A percentile compares a stretch with the other conserved stretches of the same genome.
Evolutionary conservation across 1,140 invertebrate genomes (phyloP).

Genomic region (Phortica variegata): DNA sequence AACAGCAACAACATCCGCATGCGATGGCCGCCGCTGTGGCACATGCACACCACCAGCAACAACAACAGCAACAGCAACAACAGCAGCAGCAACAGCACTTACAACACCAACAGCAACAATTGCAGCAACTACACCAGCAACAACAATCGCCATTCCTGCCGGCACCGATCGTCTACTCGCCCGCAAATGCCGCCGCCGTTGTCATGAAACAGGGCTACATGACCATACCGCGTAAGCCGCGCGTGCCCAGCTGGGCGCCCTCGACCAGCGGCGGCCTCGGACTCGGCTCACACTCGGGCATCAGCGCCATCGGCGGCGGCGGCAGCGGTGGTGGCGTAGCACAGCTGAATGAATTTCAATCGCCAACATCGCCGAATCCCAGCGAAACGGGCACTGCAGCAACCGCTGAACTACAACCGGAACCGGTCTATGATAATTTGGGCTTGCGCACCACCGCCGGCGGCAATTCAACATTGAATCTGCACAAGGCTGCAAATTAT

Average conservation of each 20-base stretch:
- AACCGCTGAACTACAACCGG: slow-evolving; percentile 60
- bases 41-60: slow-evolving; percentile 40
- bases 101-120: slow-evolving; percentile 13
- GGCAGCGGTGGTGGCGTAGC: slow-evolving; percentile 11
- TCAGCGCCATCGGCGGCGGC: slow-evolving; percentile 54
- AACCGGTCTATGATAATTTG: slow-evolving; percentile 82
- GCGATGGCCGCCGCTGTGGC: slow-evolving; percentile 57
- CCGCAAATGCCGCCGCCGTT: slow-evolving; percentile 52
- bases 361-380: slow-evolving; percentile 58
- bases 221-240: slow-evolving; percentile 78
- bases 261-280: too few relatives aligned
- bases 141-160: slow-evolving; percentile 66
- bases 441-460: slow-evolving; percentile 81
- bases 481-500: slow-evolving; percentile 67
- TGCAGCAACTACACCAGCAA: slow-evolving; percentile 31
- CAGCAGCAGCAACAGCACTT: slow-evolving; percentile 59
- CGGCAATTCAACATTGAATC: slow-evolving; percentile 75
- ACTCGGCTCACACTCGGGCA: too few relatives aligned
- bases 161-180: slow-evolving; percentile 59
- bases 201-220: slow-evolving; percentile 77
- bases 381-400: slow-evolving; percentile 60
- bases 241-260: slow-evolving; percentile 79
- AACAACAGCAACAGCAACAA: slow-evolving; percentile 57
- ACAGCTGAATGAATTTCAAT: slow-evolving; percentile 50
- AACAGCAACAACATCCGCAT: slow-evolving; percentile 23